Evolutionary conservation across 2,888 invertebrate genomes (phyloP), one percentile per base, ranked within the genome.

Genomic region (Hyalella azteca): DNA sequence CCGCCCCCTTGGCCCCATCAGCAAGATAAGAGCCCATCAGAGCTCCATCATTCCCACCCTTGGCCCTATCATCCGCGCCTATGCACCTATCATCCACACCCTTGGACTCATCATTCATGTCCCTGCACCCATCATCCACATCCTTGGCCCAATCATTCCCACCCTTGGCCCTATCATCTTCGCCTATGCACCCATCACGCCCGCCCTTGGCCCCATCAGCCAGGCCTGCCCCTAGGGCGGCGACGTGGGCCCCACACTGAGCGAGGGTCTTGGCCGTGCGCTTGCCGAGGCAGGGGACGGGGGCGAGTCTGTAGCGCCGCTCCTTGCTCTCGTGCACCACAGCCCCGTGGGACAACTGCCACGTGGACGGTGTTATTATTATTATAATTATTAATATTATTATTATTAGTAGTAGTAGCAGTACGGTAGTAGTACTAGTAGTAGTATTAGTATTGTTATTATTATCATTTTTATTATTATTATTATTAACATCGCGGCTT

Each of bases 241-340:
- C n/a, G n/a, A n/a, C n/a, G n/a, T n/a, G 75, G 29, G 79, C 82
- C 1, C 85, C 83, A 66, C 81, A 82, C 45, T 83, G 81, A 0
- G 79, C 49, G n/a, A 85, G 40, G 45, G 81, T 85, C 48, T 83
- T 79, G 78, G 80, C 81, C 11, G 83, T 83, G 11, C 85, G 54
- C 32, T 81, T 82, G 0, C 85, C 85, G 2, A 82, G n/a, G 32
- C 79, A 79, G 4, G 75, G 40, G 11, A 19, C 75, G n/a, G 40
- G 22, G 15, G 45, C 75, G 13, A 79, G 59, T 19, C 79, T 73
- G 80, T 78, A 82, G n/a, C 78, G 73, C 0, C 81, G 82, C 87
- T 96, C 95, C 89, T 95, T 96, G 85, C 96, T 96, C 86, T 96
- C 94, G 88, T 97, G 97, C 54, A 93, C 93, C 0, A 96, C 95